phyloP scores from a whole-genome alignment of 2,113 vertebrate species.

The Asarcornis scutulata region DNA sequence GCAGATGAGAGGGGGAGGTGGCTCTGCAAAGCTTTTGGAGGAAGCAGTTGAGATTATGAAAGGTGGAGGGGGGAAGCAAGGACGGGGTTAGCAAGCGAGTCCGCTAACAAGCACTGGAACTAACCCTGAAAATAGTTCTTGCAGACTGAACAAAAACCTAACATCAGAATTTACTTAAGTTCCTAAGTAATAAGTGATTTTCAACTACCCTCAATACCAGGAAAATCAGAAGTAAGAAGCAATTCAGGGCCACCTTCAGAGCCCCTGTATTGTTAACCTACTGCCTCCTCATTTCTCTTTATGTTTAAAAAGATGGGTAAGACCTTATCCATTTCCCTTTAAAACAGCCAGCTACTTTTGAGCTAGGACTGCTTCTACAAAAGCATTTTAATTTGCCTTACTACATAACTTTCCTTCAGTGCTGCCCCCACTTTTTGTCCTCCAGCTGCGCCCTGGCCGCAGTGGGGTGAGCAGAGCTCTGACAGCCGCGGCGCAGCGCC shows the following conservation, averaged over 20 bases:
- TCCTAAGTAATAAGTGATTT: neutral
- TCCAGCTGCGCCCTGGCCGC: neutral
- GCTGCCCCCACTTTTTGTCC: neutral
- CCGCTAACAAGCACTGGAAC: neutral
- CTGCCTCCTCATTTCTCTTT: neutral
- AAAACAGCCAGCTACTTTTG: neutral
- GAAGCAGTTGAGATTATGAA: neutral
- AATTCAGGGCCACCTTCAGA: neutral
- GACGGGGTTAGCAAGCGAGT: neutral
- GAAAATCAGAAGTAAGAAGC: neutral
- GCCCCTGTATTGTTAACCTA: neutral
- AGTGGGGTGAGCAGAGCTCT: neutral
- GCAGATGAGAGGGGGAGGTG: neutral
- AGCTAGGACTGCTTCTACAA: neutral
- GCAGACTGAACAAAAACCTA: conserved; percentile 14
- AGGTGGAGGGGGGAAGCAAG: neutral
- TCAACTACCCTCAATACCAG: neutral
- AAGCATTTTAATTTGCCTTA: neutral
- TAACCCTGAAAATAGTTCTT: neutral
- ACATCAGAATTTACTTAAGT: neutral
- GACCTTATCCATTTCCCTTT: neutral
- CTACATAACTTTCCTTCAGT: neutral
- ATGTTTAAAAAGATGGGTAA: neutral
- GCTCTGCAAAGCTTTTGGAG: neutral
- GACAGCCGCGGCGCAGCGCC: rapidly evolving